These are phyloP conservation scores for Zoanthus gigantus DNA, from an alignment of 92 coral and sea anemone species.

Conservation along the genomic window DNA sequence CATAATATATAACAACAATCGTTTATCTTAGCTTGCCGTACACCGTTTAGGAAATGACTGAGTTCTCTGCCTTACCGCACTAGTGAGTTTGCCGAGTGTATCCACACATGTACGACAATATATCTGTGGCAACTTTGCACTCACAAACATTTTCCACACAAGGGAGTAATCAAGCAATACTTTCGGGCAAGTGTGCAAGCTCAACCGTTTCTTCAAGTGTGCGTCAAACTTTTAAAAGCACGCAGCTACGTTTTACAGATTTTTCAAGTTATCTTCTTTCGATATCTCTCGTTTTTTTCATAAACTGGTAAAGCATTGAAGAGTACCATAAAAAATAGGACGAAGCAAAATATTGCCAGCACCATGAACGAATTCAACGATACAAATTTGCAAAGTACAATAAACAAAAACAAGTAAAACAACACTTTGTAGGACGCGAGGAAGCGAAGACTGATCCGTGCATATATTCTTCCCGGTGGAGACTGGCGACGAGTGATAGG, in stretches of 20 bases:
- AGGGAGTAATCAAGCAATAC: no score
- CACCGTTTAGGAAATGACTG: no score
- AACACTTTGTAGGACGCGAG: constrained; percentile 92
- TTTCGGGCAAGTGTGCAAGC: no score
- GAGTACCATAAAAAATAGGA: constrained; percentile 71
- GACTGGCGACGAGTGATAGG: constrained; percentile 50
- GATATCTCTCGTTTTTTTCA: constrained; percentile 39
- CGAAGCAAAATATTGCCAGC: constrained; percentile 34
- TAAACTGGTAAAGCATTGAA: constrained; percentile 57
- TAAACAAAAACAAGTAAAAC: constrained; percentile 74
- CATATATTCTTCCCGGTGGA: constrained; percentile 49
- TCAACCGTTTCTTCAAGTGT: no score
- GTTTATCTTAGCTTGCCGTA: no score
- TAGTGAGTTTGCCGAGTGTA: no score
- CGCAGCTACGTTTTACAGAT: background rate
- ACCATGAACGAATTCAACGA: constrained; percentile 59
- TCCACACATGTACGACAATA: no score
- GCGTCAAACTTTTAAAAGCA: background rate
- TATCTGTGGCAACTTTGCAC: no score
- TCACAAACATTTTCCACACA: no score
- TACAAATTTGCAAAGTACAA: constrained; percentile 66
- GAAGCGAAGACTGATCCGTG: constrained; percentile 91
- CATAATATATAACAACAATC: no score
- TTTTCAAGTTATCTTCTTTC: constrained; percentile 22
- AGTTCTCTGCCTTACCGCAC: no score